Evolutionary conservation across 2,888 invertebrate species (phyloP).

Genomic region (Timandra comae): DNA sequence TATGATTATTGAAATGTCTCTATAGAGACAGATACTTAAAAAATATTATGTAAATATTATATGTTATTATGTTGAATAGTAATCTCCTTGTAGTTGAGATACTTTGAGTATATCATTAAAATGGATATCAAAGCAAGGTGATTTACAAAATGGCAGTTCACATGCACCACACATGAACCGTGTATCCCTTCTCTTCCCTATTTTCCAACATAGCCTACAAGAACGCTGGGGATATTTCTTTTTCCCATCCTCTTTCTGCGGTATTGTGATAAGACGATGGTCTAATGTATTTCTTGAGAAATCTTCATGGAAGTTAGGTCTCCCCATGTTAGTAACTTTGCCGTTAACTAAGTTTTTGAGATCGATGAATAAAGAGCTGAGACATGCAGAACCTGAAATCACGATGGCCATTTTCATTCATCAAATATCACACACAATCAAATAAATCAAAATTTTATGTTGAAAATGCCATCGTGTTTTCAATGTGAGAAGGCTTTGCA

Average conservation of each 20-base stretch:
- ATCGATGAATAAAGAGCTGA: conserved; percentile 70
- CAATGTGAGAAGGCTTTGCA: conserved; percentile 57
- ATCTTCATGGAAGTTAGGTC: conserved; percentile 49
- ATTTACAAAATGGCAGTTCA: conserved; percentile 70
- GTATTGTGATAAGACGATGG: conserved; percentile 67
- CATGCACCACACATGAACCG: conserved; percentile 71
- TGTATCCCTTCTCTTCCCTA: conserved; percentile 66
- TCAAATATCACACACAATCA: conserved; percentile 23
- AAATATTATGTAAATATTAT: conserved; percentile 18
- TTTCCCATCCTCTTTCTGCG: conserved; percentile 74
- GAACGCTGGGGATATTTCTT: conserved; percentile 73
- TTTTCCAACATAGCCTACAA: conserved; percentile 71
- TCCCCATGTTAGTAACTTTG: conserved; percentile 55
- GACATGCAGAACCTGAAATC: conserved; percentile 73
- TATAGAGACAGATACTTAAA: conserved; percentile 27
- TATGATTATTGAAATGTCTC: conserved; percentile 22
- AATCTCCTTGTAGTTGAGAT: conserved; percentile 62
- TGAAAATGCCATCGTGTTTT: conserved; percentile 78
- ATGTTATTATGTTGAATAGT: conserved; percentile 54
- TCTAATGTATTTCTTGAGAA: conserved; percentile 46
- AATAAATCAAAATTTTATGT: conserved; percentile 40
- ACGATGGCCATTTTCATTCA: conserved; percentile 75
- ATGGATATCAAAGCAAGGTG: conserved; percentile 70
- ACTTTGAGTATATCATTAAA: conserved; percentile 66
- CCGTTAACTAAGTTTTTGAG: conserved; percentile 73